A percentile compares a stretch with the other conserved stretches of the same genome.
Conservation (phyloP, 2,888 invertebrate genomes). For the Caenorhabditis becei region DNA sequence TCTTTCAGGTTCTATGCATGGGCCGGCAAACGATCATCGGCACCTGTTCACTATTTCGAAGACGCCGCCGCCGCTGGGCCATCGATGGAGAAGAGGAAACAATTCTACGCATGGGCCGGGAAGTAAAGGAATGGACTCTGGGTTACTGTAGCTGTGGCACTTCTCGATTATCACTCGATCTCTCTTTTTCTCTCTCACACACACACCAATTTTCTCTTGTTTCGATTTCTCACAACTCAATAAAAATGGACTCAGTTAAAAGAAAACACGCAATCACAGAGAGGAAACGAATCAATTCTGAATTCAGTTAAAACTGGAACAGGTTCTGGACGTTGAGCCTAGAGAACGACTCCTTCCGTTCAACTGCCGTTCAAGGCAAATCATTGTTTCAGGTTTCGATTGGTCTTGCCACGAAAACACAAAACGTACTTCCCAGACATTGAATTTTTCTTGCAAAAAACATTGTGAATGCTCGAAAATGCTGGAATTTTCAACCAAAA, state of each 20-base stretch:
- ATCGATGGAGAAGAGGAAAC: constrained; percentile 54
- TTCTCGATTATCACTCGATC: neutral
- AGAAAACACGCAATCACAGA: no score
- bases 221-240: constrained; percentile 14
- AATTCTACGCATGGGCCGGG: constrained; percentile 64
- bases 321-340: no score
- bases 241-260: constrained; percentile 48
- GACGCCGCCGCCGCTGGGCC: constrained; percentile 23
- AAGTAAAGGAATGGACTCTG: constrained; percentile 2
- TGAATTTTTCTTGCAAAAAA: no score
- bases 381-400: no score
- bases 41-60: constrained; percentile 34
- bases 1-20: constrained; percentile 62
- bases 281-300: no score
- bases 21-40: constrained; percentile 57
- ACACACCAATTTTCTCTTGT: constrained; percentile 7
- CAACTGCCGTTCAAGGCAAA: no score
- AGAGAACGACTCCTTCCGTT: no score
- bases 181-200: constrained; percentile 13
- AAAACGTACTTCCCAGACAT: no score
- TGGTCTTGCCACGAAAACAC: no score
- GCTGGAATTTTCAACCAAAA: no score
- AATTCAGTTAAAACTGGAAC: no score
- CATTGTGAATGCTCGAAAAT: no score
- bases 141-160: neutral